phyloP scores from a whole-genome alignment of 1,140 invertebrate genomes.

The Phortica variegata region DNA sequence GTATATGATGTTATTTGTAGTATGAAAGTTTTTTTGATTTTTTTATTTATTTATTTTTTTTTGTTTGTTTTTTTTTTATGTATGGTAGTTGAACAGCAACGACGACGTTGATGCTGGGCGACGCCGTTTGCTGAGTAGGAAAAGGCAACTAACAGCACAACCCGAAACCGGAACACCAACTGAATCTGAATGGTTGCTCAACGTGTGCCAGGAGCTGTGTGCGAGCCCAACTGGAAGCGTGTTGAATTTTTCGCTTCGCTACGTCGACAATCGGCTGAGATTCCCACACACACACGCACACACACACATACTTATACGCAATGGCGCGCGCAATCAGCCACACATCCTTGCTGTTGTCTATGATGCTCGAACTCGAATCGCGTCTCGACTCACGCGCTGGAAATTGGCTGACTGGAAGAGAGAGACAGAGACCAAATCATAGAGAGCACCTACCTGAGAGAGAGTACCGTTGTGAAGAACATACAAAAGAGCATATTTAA shows the following conservation, averaged over 20 bases:
- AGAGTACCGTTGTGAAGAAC: no score
- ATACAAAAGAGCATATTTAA: no score
- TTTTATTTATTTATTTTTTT: not conserved
- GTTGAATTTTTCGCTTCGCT: not conserved
- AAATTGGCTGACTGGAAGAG: no score
- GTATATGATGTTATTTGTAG: not conserved
- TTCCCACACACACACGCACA: slow-evolving; percentile 3
- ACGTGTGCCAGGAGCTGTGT: slow-evolving; percentile 35
- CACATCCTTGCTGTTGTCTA: no score
- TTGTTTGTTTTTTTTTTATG: not conserved
- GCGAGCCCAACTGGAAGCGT: slow-evolving; percentile 34
- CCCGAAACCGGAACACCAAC: slow-evolving; percentile 59
- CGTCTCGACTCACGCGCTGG: no score
- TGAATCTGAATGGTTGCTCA: slow-evolving; percentile 45
- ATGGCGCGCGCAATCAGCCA: no score
- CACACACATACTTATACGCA: slow-evolving; percentile 15
- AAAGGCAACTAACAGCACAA: slow-evolving; percentile 58
- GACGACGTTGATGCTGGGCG: not conserved
- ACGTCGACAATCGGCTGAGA: no score
- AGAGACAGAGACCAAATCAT: no score
- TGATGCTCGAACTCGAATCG: no score
- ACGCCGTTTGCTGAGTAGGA: slow-evolving; percentile 38
- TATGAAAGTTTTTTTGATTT: not conserved
- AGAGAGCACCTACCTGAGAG: no score
- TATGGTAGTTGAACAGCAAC: slow-evolving; percentile 9